These are phyloP conservation scores for Epinephelus cyanopodus DNA, from an alignment of 2,113 vertebrate genomes.

Conservation along the genomic window DNA sequence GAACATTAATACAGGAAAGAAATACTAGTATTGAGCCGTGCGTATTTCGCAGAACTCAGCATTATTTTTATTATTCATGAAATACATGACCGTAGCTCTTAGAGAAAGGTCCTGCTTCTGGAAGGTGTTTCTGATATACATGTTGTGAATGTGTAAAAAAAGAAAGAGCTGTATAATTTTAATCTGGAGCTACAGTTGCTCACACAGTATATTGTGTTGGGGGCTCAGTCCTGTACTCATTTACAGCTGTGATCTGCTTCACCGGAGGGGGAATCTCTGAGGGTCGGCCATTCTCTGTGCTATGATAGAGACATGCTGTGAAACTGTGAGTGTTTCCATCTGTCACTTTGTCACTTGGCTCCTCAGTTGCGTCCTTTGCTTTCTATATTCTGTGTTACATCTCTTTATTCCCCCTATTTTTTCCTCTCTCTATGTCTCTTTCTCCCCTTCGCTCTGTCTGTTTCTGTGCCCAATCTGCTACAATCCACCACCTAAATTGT, in stretches of 20 bases:
- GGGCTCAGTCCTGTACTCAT: constrained; percentile 38
- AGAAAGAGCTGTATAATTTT: neutral
- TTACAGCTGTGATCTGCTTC: constrained; percentile 60
- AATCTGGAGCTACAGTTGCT: constrained; percentile 8
- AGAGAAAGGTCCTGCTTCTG: neutral
- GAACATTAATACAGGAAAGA: neutral
- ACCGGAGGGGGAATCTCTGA: constrained; percentile 44
- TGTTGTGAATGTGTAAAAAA: neutral
- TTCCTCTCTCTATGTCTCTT: neutral
- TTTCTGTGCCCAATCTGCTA: constrained; percentile 5
- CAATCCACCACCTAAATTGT: constrained; percentile 21
- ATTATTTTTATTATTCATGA: constrained; percentile 10
- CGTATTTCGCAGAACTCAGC: constrained; percentile 14
- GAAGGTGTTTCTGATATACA: neutral
- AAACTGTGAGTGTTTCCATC: constrained; percentile 53
- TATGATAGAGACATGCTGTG: constrained; percentile 40
- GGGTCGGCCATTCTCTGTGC: constrained; percentile 31
- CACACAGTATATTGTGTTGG: neutral
- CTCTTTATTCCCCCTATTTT: neutral
- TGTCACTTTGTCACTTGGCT: constrained; percentile 37
- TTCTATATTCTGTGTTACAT: constrained; percentile 11
- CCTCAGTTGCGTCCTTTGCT: constrained; percentile 11
- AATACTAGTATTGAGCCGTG: neutral
- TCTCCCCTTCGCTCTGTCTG: neutral
- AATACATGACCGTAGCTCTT: neutral